phyloP scores from a whole-genome alignment of 2,888 invertebrate genomes.

The Cephus nigrinus region DNA sequence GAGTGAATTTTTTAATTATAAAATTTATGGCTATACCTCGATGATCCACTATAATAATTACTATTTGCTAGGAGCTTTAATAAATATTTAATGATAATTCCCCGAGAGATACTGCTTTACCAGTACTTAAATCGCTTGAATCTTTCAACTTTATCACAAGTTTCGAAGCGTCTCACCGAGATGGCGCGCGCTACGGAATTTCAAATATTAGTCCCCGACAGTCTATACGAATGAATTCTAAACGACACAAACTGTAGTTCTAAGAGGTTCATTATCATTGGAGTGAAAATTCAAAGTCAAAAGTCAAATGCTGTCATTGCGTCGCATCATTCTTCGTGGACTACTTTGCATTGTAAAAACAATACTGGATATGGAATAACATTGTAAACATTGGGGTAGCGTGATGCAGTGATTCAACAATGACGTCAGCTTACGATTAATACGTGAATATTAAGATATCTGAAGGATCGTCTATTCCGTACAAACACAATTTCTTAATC shows the following conservation, averaged over 20 bases:
- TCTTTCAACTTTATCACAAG: background rate
- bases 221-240: background rate
- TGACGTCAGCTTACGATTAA: background rate
- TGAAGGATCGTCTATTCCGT: background rate
- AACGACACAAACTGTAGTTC: background rate
- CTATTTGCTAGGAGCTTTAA: background rate
- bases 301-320: background rate
- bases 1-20: background rate
- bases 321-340: background rate
- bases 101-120: background rate
- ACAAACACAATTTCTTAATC: background rate
- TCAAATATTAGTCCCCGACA: background rate
- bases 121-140: background rate
- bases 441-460: background rate
- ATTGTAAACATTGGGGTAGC: background rate
- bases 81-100: background rate
- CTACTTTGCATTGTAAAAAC: background rate
- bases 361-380: background rate
- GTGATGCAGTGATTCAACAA: background rate
- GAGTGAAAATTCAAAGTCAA: background rate
- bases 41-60: background rate
- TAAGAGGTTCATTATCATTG: background rate
- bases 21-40: background rate
- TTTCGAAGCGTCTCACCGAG: background rate
- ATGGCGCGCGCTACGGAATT: background rate